A percentile compares a stretch with the other conserved stretches of the same genome.
These are phyloP conservation scores for Calyptommatus sinebrachiatus DNA, from an alignment of 2,113 vertebrate genomes.

Conservation along the genomic window DNA sequence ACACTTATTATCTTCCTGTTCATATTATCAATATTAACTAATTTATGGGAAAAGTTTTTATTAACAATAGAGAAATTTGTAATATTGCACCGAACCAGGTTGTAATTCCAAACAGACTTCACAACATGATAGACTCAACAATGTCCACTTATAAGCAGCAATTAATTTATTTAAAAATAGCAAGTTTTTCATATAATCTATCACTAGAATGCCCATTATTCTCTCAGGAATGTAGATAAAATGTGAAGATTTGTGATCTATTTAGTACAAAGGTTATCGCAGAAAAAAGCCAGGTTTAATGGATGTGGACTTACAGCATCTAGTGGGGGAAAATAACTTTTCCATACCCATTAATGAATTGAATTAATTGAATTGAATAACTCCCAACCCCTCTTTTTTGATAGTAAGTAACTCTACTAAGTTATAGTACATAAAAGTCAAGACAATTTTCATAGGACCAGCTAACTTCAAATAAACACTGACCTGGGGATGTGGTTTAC, in stretches of 20 bases:
- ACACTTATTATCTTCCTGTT: constrained; percentile 46
- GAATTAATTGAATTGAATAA: no score
- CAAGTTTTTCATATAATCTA: no score
- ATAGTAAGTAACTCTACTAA: no score
- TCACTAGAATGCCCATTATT: neutral
- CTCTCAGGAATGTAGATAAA: constrained; percentile 9
- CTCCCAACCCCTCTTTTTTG: no score
- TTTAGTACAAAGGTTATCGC: neutral
- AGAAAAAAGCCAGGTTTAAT: no score
- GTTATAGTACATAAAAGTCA: neutral
- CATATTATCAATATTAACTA: constrained; percentile 53
- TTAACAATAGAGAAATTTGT: constrained; percentile 44
- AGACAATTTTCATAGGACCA: neutral
- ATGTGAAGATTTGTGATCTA: constrained; percentile 1
- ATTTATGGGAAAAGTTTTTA: constrained; percentile 34
- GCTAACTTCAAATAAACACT: neutral
- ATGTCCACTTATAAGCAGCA: constrained; percentile 1
- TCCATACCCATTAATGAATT: no score
- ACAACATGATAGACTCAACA: constrained; percentile 30
- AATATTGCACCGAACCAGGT: constrained; percentile 44
- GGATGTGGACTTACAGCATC: no score
- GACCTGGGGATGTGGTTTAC: neutral
- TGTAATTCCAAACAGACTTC: constrained; percentile 26
- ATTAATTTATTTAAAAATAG: constrained; percentile 26
- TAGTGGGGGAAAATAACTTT: no score